Conservation (phyloP, 2,113 vertebrate species). For the Lichenostomus cassidix region DNA sequence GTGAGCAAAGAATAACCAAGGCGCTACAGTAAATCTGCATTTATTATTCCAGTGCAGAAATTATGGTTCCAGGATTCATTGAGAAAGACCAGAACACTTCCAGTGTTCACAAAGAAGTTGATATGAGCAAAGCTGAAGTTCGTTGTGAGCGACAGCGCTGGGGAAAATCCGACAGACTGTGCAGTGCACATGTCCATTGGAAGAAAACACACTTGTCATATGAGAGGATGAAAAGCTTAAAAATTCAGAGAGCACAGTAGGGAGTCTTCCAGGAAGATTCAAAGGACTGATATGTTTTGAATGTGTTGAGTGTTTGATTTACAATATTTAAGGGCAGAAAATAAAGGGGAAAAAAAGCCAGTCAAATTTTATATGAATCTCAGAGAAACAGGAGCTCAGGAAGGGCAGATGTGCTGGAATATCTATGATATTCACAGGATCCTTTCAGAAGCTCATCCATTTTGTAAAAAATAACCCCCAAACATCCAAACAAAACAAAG, state of each 20-base stretch:
- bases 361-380: not conserved
- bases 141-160: not conserved
- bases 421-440: not conserved
- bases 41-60: not conserved
- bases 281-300: conserved; percentile 37
- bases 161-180: not conserved
- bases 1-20: not conserved
- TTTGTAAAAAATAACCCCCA: not conserved
- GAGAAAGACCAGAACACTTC: not conserved
- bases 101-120: not conserved
- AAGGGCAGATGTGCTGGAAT: not conserved
- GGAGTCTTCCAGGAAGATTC: conserved; percentile 45
- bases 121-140: not conserved
- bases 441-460: not conserved
- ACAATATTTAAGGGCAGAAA: conserved; percentile 51
- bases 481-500: not conserved
- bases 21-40: not conserved
- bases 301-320: conserved; percentile 35
- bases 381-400: not conserved
- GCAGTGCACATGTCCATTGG: not conserved
- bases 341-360: not conserved
- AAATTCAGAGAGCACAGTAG: conserved; percentile 24
- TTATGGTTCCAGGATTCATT: not conserved
- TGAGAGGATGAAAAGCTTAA: conserved; percentile 31
- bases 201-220: conserved; percentile 33